A percentile compares a stretch with the other conserved stretches of the same genome.
These are phyloP conservation scores for Vidua chalybeata DNA, from an alignment of 2,113 vertebrate species.

Conservation along the genomic window DNA sequence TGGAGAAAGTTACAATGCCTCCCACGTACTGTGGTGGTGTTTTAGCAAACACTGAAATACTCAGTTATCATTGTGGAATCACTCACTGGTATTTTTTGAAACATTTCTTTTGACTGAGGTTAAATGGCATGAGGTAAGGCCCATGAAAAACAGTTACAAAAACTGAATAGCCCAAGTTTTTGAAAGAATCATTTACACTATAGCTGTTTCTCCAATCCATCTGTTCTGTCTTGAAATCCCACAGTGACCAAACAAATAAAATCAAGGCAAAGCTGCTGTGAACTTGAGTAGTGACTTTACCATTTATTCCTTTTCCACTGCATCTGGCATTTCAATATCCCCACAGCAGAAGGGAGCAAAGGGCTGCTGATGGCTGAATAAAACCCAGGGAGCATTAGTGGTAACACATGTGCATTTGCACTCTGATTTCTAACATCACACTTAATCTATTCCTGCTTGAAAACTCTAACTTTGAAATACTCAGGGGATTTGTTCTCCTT, in stretches of 20 bases:
- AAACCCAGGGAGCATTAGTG: neutral
- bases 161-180: neutral
- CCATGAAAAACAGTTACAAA: neutral
- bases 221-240: neutral
- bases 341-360: neutral
- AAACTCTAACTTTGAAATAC: neutral
- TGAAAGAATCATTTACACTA: neutral
- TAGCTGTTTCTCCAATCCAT: neutral
- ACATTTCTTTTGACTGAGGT: neutral
- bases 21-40: fast-evolving
- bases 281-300: neutral
- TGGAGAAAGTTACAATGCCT: neutral
- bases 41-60: fast-evolving
- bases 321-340: neutral
- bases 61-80: neutral
- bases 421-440: conserved; percentile 11
- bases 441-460: neutral
- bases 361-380: neutral
- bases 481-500: neutral
- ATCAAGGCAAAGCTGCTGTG: neutral
- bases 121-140: neutral
- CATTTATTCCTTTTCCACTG: neutral
- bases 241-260: neutral
- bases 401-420: conserved; percentile 10
- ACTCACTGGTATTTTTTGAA: neutral